phyloP scores from a whole-genome alignment of 1,140 invertebrate species.

The Psilanteris sp. region DNA sequence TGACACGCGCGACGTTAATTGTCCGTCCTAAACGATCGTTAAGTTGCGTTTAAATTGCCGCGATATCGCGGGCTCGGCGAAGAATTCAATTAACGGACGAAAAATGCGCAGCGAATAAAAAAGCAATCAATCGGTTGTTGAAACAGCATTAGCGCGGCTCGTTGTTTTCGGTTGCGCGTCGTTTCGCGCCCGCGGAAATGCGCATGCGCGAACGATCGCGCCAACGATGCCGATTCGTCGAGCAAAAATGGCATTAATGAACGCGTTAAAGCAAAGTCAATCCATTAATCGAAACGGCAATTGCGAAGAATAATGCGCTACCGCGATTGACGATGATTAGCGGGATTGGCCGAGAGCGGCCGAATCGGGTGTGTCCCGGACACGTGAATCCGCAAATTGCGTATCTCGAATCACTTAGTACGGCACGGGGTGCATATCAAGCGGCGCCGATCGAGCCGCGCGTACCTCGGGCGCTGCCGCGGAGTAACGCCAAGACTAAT shows the following conservation, averaged over 20 bases:
- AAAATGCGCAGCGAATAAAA: too few species aligned
- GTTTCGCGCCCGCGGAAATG: too few species aligned
- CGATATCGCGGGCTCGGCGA: too few species aligned
- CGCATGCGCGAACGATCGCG: too few species aligned
- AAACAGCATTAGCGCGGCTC: too few species aligned
- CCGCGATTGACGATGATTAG: conserved; percentile 45
- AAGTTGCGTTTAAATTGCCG: too few species aligned
- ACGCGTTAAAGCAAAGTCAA: conserved; percentile 1
- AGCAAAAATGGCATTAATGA: conserved; percentile 21
- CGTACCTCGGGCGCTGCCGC: conserved; percentile 47
- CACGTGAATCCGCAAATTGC: conserved; percentile 67
- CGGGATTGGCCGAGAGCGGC: conserved; percentile 17
- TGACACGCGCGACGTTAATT: too few species aligned
- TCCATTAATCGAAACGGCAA: conserved; percentile 37
- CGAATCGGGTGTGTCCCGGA: conserved; percentile 34
- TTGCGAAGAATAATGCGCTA: conserved; percentile 47
- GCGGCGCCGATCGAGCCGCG: conserved; percentile 40
- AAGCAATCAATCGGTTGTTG: too few species aligned
- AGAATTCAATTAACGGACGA: too few species aligned
- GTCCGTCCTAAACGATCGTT: too few species aligned
- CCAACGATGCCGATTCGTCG: too few species aligned
- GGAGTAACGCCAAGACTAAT: conserved; percentile 63
- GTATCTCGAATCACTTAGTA: conserved; percentile 68
- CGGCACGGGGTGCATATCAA: conserved; percentile 63
- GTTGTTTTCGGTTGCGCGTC: too few species aligned